Evolutionary conservation across 1,140 invertebrate species (phyloP).

Genomic region (Leptinotarsa lineolata): DNA sequence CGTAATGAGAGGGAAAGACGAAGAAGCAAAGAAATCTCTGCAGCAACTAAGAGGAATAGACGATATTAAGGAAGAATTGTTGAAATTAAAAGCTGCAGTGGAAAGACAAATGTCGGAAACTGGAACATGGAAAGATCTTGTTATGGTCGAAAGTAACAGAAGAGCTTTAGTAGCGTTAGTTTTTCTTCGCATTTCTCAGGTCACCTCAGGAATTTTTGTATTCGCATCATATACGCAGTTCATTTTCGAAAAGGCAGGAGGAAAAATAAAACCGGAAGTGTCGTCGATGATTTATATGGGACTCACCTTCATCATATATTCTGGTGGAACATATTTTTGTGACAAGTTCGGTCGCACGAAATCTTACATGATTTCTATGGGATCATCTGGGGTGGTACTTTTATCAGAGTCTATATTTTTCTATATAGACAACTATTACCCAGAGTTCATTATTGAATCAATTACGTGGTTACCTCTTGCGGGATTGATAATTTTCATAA

Average conservation of each 20-base stretch:
- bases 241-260: slow-evolving; percentile 45
- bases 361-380: slow-evolving; percentile 35
- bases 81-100: slow-evolving; percentile 35
- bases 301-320: slow-evolving; percentile 72
- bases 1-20: slow-evolving; percentile 36
- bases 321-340: slow-evolving; percentile 62
- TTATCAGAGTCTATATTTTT: slow-evolving; percentile 60
- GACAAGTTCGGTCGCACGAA: slow-evolving; percentile 37
- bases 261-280: slow-evolving; percentile 42
- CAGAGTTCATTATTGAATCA: slow-evolving; percentile 35
- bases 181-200: slow-evolving; percentile 33
- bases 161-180: slow-evolving; percentile 36
- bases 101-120: slow-evolving; percentile 42
- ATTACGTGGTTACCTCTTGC: slow-evolving; percentile 44
- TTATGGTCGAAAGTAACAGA: slow-evolving; percentile 37
- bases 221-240: slow-evolving; percentile 42
- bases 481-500: slow-evolving; percentile 42
- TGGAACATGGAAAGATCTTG: slow-evolving; percentile 49
- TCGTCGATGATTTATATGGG: slow-evolving; percentile 50
- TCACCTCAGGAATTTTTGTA: slow-evolving; percentile 25
- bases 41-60: slow-evolving; percentile 31
- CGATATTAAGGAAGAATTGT: slow-evolving; percentile 41
- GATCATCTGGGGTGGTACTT: slow-evolving; percentile 32
- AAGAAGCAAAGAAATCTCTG: slow-evolving; percentile 34
- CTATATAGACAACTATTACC: slow-evolving; percentile 28